Percentiles rank a stretch among this genome's conserved stretches.
These are phyloP conservation scores for Aphaenogaster ashmeadi DNA, from an alignment of 1,140 invertebrate genomes.

Conservation along the genomic window DNA sequence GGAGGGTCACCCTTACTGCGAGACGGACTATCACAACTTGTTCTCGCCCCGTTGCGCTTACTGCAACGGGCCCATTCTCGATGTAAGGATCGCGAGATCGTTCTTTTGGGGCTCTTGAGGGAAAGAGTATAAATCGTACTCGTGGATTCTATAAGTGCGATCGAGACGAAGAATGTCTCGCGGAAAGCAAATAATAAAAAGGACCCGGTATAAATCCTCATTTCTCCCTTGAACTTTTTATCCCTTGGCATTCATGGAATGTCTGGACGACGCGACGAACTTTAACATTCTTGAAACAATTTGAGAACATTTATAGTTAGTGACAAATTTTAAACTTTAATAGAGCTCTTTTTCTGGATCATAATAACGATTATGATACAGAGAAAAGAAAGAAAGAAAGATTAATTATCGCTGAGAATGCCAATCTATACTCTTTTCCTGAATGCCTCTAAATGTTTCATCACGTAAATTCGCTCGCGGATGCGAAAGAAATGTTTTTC, in stretches of 20 bases:
- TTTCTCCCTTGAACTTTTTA: neutral
- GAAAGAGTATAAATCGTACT: constrained; percentile 20
- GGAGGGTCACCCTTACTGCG: constrained; percentile 98
- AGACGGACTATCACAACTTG: constrained; percentile 98
- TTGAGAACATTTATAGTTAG: neutral
- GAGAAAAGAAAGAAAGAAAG: neutral
- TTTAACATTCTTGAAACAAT: neutral
- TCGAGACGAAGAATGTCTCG: neutral
- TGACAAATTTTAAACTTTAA: neutral
- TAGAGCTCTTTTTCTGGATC: neutral
- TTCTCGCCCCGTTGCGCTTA: constrained; percentile 99
- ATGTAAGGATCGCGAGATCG: constrained; percentile 90
- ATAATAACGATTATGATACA: neutral
- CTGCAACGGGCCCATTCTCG: constrained; percentile 99
- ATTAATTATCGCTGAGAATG: neutral
- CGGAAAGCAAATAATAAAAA: constrained; percentile 18
- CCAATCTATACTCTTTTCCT: constrained; percentile 11
- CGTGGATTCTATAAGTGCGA: constrained; percentile 10
- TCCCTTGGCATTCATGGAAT: neutral
- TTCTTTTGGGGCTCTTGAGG: neutral
- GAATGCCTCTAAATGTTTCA: neutral
- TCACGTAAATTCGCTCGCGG: neutral
- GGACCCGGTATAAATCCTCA: neutral
- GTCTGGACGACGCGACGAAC: neutral
- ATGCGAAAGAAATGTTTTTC: constrained; percentile 19